phyloP scores from a whole-genome alignment of 2,113 vertebrate species.

The Oncorhynchus nerka region DNA sequence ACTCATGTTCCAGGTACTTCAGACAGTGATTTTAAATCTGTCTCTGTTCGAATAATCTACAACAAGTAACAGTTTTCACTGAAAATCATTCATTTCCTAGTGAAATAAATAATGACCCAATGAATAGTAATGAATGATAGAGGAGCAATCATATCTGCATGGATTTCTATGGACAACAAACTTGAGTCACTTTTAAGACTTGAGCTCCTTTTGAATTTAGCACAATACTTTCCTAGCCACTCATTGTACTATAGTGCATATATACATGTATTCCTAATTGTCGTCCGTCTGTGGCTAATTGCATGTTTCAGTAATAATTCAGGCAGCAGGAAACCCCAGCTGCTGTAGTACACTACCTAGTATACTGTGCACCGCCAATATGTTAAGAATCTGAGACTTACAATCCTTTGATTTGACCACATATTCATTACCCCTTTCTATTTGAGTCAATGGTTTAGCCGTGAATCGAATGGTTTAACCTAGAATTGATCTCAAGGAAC shows the following conservation, averaged over 20 bases:
- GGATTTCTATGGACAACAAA: constrained; percentile 13
- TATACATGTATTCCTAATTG: not conserved
- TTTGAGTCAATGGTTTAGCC: not conserved
- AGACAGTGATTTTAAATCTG: no score
- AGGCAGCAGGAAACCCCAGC: not conserved
- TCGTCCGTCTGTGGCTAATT: constrained; percentile 4
- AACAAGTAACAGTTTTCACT: no score
- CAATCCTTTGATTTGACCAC: not conserved
- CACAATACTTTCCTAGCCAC: constrained; percentile 16
- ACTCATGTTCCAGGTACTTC: not conserved
- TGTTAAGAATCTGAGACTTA: not conserved
- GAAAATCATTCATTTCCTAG: constrained; percentile 27
- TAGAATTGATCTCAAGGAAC: not conserved
- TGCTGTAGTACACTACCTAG: not conserved
- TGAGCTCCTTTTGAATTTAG: constrained; percentile 3
- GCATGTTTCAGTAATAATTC: not conserved
- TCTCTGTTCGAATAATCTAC: no score
- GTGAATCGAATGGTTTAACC: not conserved
- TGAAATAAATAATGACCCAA: constrained; percentile 27
- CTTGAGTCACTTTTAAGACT: not conserved
- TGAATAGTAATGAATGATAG: constrained; percentile 29
- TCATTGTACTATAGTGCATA: constrained; percentile 7
- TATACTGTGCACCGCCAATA: not conserved
- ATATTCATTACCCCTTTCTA: not conserved
- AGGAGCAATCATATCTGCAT: constrained; percentile 3